phyloP scores from a whole-genome alignment of 30 jellyfish, hydroid and myxozoan genomes.

The Sanderia malayensis region DNA sequence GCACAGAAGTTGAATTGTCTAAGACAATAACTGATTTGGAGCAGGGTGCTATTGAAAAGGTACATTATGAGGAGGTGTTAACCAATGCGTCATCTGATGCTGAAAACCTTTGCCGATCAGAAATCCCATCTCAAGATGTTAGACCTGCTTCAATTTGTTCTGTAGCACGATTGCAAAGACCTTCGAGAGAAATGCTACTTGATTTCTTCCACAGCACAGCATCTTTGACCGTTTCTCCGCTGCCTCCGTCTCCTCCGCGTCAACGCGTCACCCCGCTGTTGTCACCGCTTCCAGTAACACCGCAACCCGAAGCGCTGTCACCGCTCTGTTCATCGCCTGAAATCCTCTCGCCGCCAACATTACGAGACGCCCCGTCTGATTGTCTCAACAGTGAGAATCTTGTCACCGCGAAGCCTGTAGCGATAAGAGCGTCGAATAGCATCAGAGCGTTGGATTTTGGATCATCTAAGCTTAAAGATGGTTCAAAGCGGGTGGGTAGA shows the following conservation, averaged over 20 bases:
- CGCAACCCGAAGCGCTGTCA: constrained; percentile 69
- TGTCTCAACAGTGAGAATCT: not conserved
- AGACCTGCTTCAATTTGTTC: not conserved
- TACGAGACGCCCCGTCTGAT: constrained; percentile 34
- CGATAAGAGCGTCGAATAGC: constrained; percentile 12
- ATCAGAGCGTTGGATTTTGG: constrained; percentile 1
- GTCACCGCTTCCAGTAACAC: constrained; percentile 89
- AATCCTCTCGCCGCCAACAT: constrained; percentile 60
- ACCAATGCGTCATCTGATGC: no score
- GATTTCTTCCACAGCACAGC: not conserved
- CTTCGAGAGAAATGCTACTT: not conserved
- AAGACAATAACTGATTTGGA: no score
- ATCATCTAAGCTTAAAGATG: not conserved
- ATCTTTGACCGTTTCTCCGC: constrained; percentile 31
- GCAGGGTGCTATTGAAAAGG: no score
- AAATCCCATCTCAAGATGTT: not conserved
- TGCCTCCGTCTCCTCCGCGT: constrained; percentile 58
- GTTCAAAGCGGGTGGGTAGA: not conserved
- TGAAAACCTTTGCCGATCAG: no score
- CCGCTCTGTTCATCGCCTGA: constrained; percentile 82
- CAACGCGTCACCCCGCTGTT: constrained; percentile 42
- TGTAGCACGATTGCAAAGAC: not conserved
- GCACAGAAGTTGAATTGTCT: no score
- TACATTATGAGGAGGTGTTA: no score
- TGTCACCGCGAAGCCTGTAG: constrained; percentile 35